Evolutionary conservation across 2,888 invertebrate genomes (phyloP).

Genomic region (Gonocerus acuteangulatus): DNA sequence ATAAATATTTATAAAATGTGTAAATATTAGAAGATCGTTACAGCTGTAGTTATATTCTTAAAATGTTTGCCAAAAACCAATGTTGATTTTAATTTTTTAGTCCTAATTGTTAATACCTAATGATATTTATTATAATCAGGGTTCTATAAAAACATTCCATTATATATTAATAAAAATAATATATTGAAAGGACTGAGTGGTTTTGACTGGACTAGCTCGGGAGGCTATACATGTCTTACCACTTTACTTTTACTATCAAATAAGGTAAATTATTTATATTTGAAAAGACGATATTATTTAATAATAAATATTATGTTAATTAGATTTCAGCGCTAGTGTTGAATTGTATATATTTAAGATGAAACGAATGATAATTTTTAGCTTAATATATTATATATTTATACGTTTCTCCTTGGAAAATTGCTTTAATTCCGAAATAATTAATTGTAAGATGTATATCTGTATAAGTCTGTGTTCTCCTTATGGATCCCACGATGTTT

Average conservation of each 20-base stretch:
- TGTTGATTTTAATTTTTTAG: slow-evolving; percentile 18
- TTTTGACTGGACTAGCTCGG: neutral
- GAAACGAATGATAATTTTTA: slow-evolving; percentile 16
- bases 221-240: slow-evolving; percentile 1
- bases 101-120: slow-evolving; percentile 22
- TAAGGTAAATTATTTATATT: slow-evolving; percentile 25
- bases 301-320: slow-evolving; percentile 10
- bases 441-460: neutral
- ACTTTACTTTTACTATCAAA: slow-evolving; percentile 18
- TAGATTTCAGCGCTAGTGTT: slow-evolving; percentile 22
- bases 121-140: slow-evolving; percentile 25
- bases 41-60: slow-evolving; percentile 32
- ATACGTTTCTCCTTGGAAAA: slow-evolving; percentile 5
- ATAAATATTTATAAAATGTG: slow-evolving; percentile 27
- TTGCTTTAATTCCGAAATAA: slow-evolving; percentile 8
- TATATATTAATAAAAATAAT: neutral
- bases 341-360: slow-evolving; percentile 17
- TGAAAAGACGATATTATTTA: slow-evolving; percentile 22
- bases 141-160: slow-evolving; percentile 25
- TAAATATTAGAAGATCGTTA: slow-evolving; percentile 28
- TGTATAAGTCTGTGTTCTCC: neutral
- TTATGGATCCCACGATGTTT: no score
- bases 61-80: slow-evolving; percentile 33
- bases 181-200: slow-evolving; percentile 14
- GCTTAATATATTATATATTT: slow-evolving; percentile 26